Base-by-base conservation (phyloP, 2,797 vertebrate genomes). In the Sebastiscus albofasciatus region DNA sequence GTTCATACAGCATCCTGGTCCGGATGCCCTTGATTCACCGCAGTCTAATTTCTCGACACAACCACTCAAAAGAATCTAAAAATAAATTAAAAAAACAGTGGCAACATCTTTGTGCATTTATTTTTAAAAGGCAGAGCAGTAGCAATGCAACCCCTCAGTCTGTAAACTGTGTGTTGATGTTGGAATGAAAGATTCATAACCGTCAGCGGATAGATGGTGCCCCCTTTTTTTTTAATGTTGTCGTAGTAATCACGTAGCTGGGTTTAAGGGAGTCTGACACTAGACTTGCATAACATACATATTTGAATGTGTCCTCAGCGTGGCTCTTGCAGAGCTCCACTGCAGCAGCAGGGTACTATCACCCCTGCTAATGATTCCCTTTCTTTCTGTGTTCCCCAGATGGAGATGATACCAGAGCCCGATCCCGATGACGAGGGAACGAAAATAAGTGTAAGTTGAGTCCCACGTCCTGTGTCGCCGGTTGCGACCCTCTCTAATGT, bases 401-500 rank as follows among this genome's bases (percentile, higher is more conserved):
- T 97, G 95, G 97, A 98, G 91, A 93, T 97, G 85, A 85, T 96
- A 84, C 95, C 96, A 39, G 97, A 97, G 86, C 90, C 95, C 55
- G 97, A 99, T 90, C 96, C 96, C 27, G 97, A 98, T 83, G 97
- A 94, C 12, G 98, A 98, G 46, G 97, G 97, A 79, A 97, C 97
- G n/a, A 99, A 99, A 95, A 98, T 99, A 95, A 99, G 98, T 83
- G 98, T 98, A 96, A 98, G 97, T 93, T 65, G 18, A 80, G 67
- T 27, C 71, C 11, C 59, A 9, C 8, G 11, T 60, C 67, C 11
- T 10, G 10, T 3, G 4, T 60, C 9, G 13, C 24, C 4, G 2
- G 8, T 61, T 31, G 1, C 12, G 5, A 22, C 29, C 61, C 24
- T 81, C 18, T 73, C 59, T n/a, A 22, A 55, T 10, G 13, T 16